Evolutionary conservation across 2,797 vertebrate genomes (phyloP).

Genomic region (Fistularia commersonii): DNA sequence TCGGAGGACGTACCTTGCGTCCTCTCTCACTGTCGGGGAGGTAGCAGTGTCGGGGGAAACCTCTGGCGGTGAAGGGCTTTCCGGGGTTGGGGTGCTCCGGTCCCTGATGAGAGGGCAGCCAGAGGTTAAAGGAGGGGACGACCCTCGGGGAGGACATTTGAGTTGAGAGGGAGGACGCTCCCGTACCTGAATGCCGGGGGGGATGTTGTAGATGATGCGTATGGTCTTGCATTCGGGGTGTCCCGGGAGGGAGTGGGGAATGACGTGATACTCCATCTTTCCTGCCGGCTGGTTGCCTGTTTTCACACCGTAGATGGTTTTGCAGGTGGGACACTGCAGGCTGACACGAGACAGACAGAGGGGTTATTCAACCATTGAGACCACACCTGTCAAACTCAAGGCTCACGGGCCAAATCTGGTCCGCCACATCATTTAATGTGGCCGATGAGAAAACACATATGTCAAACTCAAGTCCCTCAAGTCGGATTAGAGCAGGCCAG

Average conservation of each 20-base stretch:
- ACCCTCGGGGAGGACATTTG: too few relatives aligned
- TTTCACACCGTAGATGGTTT: conserved; percentile 79
- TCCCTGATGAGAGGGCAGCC: conserved; percentile 70
- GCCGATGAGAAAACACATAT: too few relatives aligned
- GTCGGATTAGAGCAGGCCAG: too few relatives aligned
- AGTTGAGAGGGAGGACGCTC: too few relatives aligned
- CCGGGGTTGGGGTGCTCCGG: conserved; percentile 91
- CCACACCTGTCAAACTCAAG: too few relatives aligned
- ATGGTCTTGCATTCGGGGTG: conserved; percentile 90
- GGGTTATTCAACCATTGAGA: too few relatives aligned
- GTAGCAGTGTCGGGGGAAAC: conserved; percentile 94
- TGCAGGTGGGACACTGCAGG: conserved; percentile 80
- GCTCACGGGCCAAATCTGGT: too few relatives aligned
- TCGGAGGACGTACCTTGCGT: conserved; percentile 78
- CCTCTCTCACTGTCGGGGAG: conserved; percentile 93
- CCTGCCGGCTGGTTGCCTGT: conserved; percentile 77
- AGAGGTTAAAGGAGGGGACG: background rate
- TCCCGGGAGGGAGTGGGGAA: conserved; percentile 85
- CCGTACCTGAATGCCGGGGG: conserved; percentile 84
- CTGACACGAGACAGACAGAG: conserved; percentile 22
- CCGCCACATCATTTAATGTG: too few relatives aligned
- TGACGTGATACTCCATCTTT: conserved; percentile 82
- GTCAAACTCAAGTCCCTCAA: too few relatives aligned
- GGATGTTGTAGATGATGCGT: conserved; percentile 94
- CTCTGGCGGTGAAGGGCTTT: conserved; percentile 90